Evolutionary conservation across 2,888 invertebrate species (phyloP).

Genomic region (Xestia c-nigrum): DNA sequence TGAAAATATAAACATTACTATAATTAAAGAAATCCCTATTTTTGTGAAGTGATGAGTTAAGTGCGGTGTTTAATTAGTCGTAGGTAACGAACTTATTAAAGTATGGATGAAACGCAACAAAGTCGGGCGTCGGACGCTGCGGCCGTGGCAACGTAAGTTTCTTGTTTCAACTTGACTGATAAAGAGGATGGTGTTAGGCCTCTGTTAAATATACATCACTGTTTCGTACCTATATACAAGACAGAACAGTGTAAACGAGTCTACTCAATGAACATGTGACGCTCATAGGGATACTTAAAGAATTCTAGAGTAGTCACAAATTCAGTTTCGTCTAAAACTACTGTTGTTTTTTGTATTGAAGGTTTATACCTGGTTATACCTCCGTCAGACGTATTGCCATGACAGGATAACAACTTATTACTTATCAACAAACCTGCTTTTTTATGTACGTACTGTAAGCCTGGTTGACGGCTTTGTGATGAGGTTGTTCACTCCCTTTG

Average conservation of each 20-base stretch:
- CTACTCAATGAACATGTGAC: neutral
- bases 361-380: neutral
- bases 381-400: neutral
- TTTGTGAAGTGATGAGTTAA: conserved; percentile 43
- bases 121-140: conserved; percentile 72
- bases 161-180: neutral
- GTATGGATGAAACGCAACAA: conserved; percentile 83
- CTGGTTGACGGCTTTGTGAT: too few species aligned
- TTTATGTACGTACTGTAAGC: too few species aligned
- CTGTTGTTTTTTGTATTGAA: neutral
- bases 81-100: conserved; percentile 47
- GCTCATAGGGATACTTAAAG: neutral
- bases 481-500: too few species aligned
- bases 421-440: neutral
- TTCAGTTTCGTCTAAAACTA: neutral
- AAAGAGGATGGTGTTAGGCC: neutral
- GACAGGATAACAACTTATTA: neutral
- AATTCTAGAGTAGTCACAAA: neutral
- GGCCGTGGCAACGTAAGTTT: conserved; percentile 81
- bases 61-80: conserved; percentile 20
- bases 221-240: neutral
- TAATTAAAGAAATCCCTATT: neutral
- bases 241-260: neutral
- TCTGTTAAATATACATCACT: neutral
- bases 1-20: conserved; percentile 52